Evolutionary conservation across 1,140 invertebrate genomes (phyloP).

Genomic region (Pentalonia nigronervosa): DNA sequence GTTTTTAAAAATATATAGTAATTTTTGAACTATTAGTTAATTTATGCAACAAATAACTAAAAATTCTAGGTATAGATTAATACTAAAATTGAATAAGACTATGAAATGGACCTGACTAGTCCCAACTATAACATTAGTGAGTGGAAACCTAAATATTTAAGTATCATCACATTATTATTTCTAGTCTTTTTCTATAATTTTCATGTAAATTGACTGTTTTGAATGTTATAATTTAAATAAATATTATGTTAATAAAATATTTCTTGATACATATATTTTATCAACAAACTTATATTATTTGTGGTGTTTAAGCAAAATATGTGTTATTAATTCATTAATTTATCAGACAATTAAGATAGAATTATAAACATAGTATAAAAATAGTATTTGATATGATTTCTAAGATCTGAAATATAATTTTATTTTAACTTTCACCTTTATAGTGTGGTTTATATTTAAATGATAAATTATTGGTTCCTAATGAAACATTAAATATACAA

Average conservation of each 20-base stretch:
- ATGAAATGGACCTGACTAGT: neutral
- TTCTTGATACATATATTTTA: neutral
- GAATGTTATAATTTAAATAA: neutral
- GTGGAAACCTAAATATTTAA: neutral
- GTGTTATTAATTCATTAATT: neutral
- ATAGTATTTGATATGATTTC: neutral
- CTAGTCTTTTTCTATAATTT: neutral
- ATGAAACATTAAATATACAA: neutral
- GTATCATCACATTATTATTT: neutral
- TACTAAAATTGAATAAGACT: neutral
- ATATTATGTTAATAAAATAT: neutral
- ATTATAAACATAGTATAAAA: neutral
- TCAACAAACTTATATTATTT: neutral
- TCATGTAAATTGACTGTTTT: neutral
- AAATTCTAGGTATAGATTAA: neutral
- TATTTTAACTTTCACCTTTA: neutral
- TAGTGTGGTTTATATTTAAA: neutral
- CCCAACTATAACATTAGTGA: neutral
- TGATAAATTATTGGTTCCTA: neutral
- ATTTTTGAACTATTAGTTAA: neutral
- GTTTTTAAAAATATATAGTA: neutral
- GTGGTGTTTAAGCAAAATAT: neutral
- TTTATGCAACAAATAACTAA: neutral
- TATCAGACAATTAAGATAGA: neutral
- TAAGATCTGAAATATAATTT: neutral